Base-by-base conservation (phyloP, 2,888 invertebrate species). In the Thymelicus sylvestris region DNA sequence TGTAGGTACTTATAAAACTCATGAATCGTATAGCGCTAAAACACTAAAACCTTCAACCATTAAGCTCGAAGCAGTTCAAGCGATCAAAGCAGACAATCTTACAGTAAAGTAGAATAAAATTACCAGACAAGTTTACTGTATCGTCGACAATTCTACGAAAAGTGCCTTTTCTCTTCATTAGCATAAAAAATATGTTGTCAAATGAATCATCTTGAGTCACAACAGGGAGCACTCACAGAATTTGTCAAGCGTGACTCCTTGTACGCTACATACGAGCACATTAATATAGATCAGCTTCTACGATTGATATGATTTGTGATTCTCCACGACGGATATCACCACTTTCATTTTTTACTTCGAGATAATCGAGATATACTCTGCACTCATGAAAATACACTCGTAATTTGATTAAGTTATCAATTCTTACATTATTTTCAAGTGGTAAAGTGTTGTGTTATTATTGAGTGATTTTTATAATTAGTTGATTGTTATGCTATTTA, bases 251-350 rank as follows among this genome's bases (percentile, higher is more conserved):
- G 44, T 67, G 62, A 61, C 67, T 52, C 41, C 67, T 52, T 41
- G 38, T 61, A 61, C 50, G 61, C 62, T 67, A 67, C 44, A 67
- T 67, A 68, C 38, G 55, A 55, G 13, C 62, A 63, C 55, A 68
- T 68, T 68, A 57, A 68, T 67, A 67, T 57, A 68, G 68, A 68
- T 62, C 68, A 68, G 68, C 62, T 48, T 63, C 63, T 47, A 68
- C 55, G 62, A 68, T 63, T 52, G 55, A 63, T 67, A 63, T 48
- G 63, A 63, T 31, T 50, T 24, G 67, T 61, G 67, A 52, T 62
- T 44, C 31, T 67, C 15, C 62, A 24, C 50, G 62, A 68, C 24
- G 63, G 61, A 19, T 44, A 61, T 67, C 67, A 52, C 47, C 44
- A 55, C 13, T 57, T 68, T 63, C 19, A 52, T 15, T 41, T 62